These are phyloP conservation scores for Drosophila dives DNA, from an alignment of 2,888 invertebrate genomes.

Conservation along the genomic window DNA sequence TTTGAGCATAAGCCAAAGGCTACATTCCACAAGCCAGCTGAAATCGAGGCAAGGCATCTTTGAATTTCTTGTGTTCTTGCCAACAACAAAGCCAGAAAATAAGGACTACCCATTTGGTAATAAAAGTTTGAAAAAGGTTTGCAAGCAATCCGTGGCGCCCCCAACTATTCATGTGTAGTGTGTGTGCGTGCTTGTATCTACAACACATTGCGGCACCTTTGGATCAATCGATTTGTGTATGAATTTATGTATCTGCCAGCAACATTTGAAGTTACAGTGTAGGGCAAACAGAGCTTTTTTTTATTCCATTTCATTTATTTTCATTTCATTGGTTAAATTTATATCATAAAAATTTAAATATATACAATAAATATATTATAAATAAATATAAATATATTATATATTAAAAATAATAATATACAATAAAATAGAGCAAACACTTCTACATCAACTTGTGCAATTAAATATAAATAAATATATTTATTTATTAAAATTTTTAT, in stretches of 20 bases:
- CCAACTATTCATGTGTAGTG: slow-evolving; percentile 10
- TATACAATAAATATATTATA: background rate
- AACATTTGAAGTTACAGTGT: slow-evolving; percentile 3
- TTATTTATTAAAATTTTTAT: background rate
- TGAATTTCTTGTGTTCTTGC: slow-evolving; percentile 23
- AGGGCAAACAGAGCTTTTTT: background rate
- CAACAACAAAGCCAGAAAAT: slow-evolving; percentile 26
- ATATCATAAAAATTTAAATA: background rate
- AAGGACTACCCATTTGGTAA: slow-evolving; percentile 30
- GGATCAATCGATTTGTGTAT: slow-evolving; percentile 31
- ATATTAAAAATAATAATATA: too few species aligned
- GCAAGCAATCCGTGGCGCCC: slow-evolving; percentile 2
- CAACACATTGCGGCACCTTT: slow-evolving; percentile 27
- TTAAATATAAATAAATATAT: background rate
- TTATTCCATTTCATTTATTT: too few species aligned
- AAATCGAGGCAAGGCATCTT: slow-evolving; percentile 12
- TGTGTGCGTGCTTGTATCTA: background rate
- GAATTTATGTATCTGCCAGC: slow-evolving; percentile 44
- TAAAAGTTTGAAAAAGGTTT: slow-evolving; percentile 47
- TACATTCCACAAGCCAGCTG: slow-evolving; percentile 14
- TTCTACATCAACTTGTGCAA: background rate
- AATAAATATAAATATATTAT: too few species aligned
- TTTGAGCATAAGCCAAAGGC: slow-evolving; percentile 45
- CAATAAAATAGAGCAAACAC: background rate
- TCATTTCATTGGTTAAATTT: background rate